Percentiles rank a stretch among this genome's conserved stretches.
These are phyloP conservation scores for Megalopta genalis DNA, from an alignment of 1,140 invertebrate genomes.

Conservation along the genomic window DNA sequence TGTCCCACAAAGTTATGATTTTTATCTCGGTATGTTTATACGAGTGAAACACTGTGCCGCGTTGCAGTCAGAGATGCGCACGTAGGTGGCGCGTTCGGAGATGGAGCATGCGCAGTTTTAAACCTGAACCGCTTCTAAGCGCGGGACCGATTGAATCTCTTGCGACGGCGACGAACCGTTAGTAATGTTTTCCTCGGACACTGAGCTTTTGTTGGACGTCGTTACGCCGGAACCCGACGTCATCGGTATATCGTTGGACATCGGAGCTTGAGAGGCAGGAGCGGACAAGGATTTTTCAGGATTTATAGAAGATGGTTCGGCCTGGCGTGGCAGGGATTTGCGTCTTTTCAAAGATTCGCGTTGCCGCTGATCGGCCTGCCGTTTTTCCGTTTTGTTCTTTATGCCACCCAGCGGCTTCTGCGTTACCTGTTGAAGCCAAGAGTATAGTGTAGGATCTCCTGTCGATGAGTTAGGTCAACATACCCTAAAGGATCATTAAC, in stretches of 20 bases:
- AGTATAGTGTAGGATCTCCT: conserved; percentile 25
- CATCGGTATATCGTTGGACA: conserved; percentile 44
- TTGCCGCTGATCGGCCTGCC: conserved; percentile 49
- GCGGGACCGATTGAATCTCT: conserved; percentile 52
- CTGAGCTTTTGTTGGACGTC: conserved; percentile 48
- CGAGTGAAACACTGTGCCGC: background rate
- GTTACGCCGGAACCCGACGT: conserved; percentile 45
- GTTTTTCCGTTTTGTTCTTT: conserved; percentile 58
- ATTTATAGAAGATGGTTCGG: conserved; percentile 45
- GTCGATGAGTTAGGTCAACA: background rate
- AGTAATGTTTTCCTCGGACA: conserved; percentile 56
- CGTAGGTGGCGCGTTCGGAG: background rate
- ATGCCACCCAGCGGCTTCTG: conserved; percentile 43
- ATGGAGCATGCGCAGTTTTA: background rate
- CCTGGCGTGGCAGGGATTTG: conserved; percentile 53
- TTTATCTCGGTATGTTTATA: background rate
- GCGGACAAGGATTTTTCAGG: conserved; percentile 51
- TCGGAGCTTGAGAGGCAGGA: conserved; percentile 51
- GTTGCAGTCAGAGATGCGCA: background rate
- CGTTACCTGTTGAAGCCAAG: conserved; percentile 61
- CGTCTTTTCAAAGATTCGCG: conserved; percentile 57
- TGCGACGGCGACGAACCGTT: conserved; percentile 38
- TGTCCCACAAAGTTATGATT: no score
- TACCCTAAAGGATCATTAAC: conserved; percentile 10
- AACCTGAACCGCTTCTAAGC: conserved; percentile 45